Evolutionary conservation across 53 echinoderm and acorn worm genomes (phyloP).

Genomic region (Paracentrotus lividus): DNA sequence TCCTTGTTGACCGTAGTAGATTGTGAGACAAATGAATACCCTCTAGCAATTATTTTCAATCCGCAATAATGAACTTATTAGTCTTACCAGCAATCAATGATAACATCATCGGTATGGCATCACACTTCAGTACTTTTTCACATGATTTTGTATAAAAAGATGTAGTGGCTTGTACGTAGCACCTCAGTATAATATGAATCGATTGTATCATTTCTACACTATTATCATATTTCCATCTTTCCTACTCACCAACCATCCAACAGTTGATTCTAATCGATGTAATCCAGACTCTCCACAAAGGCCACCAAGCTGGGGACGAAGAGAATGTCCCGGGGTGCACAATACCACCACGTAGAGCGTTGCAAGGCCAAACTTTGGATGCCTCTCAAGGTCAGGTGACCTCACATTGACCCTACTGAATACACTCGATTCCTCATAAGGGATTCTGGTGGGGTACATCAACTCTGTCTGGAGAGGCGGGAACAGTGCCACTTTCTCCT

Average conservation of each 20-base stretch:
- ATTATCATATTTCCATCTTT: no score
- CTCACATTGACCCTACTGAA: slow-evolving; percentile 90
- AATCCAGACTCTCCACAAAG: slow-evolving; percentile 91
- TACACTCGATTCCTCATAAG: slow-evolving; percentile 95
- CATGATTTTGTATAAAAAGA: no score
- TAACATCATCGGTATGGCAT: no score
- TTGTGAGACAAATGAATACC: no score
- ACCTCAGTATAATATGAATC: no score
- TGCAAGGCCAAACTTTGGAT: slow-evolving; percentile 78
- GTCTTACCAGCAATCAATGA: no score
- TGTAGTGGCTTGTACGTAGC: no score
- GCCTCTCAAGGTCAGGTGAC: slow-evolving; percentile 76
- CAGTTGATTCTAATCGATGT: slow-evolving; percentile 87
- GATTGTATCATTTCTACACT: no score
- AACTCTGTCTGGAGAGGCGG: slow-evolving; percentile 84
- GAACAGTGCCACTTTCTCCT: slow-evolving; percentile 97
- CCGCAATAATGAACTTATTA: no score
- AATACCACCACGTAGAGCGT: slow-evolving; percentile 86
- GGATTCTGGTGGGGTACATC: slow-evolving; percentile 93
- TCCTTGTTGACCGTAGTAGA: no score
- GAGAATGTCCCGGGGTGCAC: slow-evolving; percentile 86
- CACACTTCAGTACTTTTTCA: no score
- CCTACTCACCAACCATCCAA: slow-evolving; percentile 91
- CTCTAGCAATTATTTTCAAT: no score
- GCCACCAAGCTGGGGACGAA: slow-evolving; percentile 99